These are phyloP conservation scores for Acanthiza pusilla DNA, from an alignment of 2,797 vertebrate genomes.

Conservation along the genomic window DNA sequence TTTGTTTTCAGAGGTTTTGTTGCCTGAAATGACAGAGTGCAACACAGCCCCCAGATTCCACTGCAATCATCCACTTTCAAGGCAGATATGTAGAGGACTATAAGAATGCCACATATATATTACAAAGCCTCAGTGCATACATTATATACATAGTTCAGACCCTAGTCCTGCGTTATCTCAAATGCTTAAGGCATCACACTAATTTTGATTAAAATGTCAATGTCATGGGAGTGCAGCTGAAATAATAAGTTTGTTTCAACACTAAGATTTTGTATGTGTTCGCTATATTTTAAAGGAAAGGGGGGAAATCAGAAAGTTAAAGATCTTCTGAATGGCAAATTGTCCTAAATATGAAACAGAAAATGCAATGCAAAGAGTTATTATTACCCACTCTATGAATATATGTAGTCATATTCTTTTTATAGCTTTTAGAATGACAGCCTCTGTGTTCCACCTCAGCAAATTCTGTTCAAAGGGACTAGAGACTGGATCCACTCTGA, in stretches of 20 bases:
- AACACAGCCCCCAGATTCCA: background rate
- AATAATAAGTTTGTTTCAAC: background rate
- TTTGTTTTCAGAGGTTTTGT: background rate
- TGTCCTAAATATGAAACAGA: background rate
- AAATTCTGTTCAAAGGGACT: background rate
- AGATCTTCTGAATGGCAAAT: background rate
- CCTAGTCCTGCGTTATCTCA: background rate
- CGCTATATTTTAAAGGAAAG: background rate
- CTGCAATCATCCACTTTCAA: background rate
- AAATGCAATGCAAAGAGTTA: background rate
- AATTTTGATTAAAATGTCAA: background rate
- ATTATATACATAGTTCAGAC: background rate
- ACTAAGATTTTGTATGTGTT: background rate
- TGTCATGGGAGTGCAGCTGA: background rate
- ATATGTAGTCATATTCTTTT: background rate
- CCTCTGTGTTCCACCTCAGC: background rate
- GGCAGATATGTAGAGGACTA: background rate
- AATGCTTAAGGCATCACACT: background rate
- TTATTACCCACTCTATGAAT: background rate
- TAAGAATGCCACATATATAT: background rate
- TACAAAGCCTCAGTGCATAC: background rate
- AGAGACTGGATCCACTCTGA: background rate
- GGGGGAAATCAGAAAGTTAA: background rate
- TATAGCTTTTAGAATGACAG: background rate
- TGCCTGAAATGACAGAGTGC: background rate